Evolutionary conservation across 2,797 vertebrate species (phyloP).

Genomic region (Danio jaintianensis): DNA sequence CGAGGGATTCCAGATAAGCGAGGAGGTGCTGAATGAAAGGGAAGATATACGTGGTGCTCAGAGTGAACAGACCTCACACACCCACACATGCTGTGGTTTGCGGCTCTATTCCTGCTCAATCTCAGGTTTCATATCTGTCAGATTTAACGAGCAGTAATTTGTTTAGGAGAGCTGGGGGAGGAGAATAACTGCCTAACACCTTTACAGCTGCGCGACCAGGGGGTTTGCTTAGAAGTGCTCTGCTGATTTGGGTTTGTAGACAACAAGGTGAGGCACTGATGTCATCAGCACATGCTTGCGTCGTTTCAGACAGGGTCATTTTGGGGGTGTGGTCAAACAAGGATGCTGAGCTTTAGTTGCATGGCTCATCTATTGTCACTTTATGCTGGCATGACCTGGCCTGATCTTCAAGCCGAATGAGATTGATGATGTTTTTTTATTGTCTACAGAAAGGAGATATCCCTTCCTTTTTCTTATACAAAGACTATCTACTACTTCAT

Average conservation of each 20-base stretch:
- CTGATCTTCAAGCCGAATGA: too few relatives aligned
- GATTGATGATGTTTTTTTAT: too few relatives aligned
- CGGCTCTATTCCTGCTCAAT: conserved; percentile 21
- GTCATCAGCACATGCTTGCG: conserved; percentile 59
- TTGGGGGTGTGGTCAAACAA: conserved; percentile 46
- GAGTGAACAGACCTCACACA: conserved; percentile 40
- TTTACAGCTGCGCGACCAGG: conserved; percentile 20
- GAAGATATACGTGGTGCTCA: not conserved
- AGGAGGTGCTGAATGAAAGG: conserved; percentile 33
- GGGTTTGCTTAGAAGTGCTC: conserved; percentile 19
- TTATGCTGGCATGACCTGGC: too few relatives aligned
- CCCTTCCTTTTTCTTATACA: too few relatives aligned
- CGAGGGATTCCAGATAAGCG: conserved; percentile 15
- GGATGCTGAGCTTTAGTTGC: conserved; percentile 56
- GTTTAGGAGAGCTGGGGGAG: conserved; percentile 51
- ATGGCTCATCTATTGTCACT: too few relatives aligned
- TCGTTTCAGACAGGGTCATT: conserved; percentile 60
- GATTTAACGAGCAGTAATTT: conserved; percentile 59
- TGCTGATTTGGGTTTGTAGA: conserved; percentile 50
- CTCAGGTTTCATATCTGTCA: conserved; percentile 57
- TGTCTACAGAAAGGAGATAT: too few relatives aligned
- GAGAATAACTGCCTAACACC: conserved; percentile 52
- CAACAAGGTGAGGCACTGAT: conserved; percentile 56
- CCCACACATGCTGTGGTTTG: conserved; percentile 37
- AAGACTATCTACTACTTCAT: too few relatives aligned